phyloP scores from a whole-genome alignment of 2,113 vertebrate species.

The Calonectris borealis region DNA sequence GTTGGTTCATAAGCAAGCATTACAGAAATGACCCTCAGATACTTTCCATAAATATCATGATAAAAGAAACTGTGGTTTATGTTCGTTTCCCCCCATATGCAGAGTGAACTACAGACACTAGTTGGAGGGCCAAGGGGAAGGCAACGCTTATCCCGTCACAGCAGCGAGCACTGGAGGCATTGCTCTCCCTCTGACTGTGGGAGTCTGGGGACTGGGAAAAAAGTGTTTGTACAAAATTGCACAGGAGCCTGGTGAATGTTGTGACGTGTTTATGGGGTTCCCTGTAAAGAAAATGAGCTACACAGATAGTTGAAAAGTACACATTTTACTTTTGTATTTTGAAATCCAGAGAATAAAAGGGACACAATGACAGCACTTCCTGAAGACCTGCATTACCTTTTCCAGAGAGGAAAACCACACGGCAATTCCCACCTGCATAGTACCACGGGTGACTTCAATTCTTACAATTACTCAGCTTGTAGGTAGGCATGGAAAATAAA shows the following conservation, averaged over 20 bases:
- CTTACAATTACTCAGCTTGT: not conserved
- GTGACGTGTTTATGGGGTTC: not conserved
- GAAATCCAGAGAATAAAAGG: not conserved
- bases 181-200: fast-evolving
- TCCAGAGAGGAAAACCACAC: not conserved
- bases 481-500: not conserved
- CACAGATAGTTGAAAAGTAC: not conserved
- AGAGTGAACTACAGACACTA: not conserved
- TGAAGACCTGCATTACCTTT: no score
- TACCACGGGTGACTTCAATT: not conserved
- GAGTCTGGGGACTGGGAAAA: fast-evolving
- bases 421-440: not conserved
- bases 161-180: fast-evolving
- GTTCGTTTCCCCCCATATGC: fast-evolving
- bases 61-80: not conserved
- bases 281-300: not conserved
- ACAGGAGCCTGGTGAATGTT: not conserved
- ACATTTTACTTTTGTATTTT: not conserved
- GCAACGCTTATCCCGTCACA: fast-evolving
- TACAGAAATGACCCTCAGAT: not conserved
- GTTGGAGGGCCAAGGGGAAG: no score
- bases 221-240: fast-evolving
- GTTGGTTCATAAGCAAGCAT: fast-evolving
- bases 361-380: not conserved
- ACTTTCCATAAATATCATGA: no score